Evolutionary conservation across 2,113 vertebrate genomes (phyloP), one percentile per base, ranked within the genome.

Genomic region (Semicossyphus pulcher): DNA sequence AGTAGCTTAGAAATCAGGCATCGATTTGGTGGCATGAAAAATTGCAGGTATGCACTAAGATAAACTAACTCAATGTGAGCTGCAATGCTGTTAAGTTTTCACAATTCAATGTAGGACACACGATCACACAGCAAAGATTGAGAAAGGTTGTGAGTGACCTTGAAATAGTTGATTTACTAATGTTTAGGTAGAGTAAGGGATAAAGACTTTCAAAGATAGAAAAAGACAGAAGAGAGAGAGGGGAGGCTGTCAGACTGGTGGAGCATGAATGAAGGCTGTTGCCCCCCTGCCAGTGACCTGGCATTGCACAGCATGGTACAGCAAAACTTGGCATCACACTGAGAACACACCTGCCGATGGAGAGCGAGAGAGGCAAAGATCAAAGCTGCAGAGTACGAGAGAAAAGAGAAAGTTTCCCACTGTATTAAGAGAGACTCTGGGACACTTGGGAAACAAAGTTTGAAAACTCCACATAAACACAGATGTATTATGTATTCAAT

Each of bases 261-360:
- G 72, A 76, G 86, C 78, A 72, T 83, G 79, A 87, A 89, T 87
- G 65, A 88, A 81, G 75, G 52, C 75, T 77, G 83, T 65, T 85
- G 70, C 68, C 74, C 71, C 51, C 66, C 84, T 64, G 65, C 74
- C 31, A 45, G 57, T 64, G 78, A 73, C 76, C 87, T 85, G 77
- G 83, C 84, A 86, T 67, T 15, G 71, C 76, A 39, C 83, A 85
- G 86, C 76, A 28, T 81, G 84, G 47, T 66, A 77, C 36, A 31
- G 66, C 45, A 48, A 76, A 83, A 78, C 72, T 68, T 76, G 82
- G 63, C 78, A 63, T 60, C 89, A 86, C 86, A 71, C 86, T 72
- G 88, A 81, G 84, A 86, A 76, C 68, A 86, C 89, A 91, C 83
- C 88, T 91, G 90, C 72, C 54, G 58, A 21, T n/a, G 28, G 47